phyloP scores from a whole-genome alignment of 2,797 vertebrate species.

The Zenarchopterus dispar region DNA sequence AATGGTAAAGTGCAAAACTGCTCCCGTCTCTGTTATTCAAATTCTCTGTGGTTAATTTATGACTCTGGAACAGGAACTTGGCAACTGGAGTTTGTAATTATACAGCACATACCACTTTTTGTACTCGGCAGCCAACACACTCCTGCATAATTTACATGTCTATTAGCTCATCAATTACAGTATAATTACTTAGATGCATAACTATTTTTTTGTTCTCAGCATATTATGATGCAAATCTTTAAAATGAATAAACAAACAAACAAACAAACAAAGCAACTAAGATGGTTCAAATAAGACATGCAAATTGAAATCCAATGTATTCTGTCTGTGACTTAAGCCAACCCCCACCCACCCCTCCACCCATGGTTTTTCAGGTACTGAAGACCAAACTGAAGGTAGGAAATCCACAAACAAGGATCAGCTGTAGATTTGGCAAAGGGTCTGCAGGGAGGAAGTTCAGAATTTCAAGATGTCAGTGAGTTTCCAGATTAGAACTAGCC shows the following conservation, averaged over 20 bases:
- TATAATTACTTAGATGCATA: slow-evolving; percentile 77
- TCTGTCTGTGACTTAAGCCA: slow-evolving; percentile 21
- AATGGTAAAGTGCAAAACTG: slow-evolving; percentile 22
- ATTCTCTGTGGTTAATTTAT: slow-evolving; percentile 71
- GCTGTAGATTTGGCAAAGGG: no score
- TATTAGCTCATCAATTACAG: slow-evolving; percentile 82
- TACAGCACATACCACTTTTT: slow-evolving; percentile 66
- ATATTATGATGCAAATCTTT: slow-evolving; percentile 73
- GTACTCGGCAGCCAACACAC: slow-evolving; percentile 57
- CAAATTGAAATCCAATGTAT: slow-evolving; percentile 43
- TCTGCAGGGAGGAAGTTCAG: no score
- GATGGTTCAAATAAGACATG: slow-evolving; percentile 36
- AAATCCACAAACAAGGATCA: no score
- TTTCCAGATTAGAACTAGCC: no score
- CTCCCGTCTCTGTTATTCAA: slow-evolving; percentile 56
- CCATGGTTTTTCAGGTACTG: no score
- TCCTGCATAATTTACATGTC: slow-evolving; percentile 79
- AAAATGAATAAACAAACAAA: slow-evolving; percentile 70
- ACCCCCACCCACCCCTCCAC: no score
- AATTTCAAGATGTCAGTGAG: no score
- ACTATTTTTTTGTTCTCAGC: slow-evolving; percentile 73
- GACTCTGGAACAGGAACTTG: slow-evolving; percentile 59
- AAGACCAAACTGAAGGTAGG: no score
- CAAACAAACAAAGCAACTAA: slow-evolving; percentile 55
- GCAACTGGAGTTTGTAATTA: slow-evolving; percentile 80